Percentiles rank a stretch among this genome's conserved stretches.
Evolutionary conservation across 2,113 vertebrate genomes (phyloP).

Genomic region (Oryctolagus cuniculus): mOryCun1.1 NC_091449.1:53966501-53967000

Average conservation of each 20-base stretch:
- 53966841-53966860: not conserved
- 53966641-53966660: constrained; percentile 26
- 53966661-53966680: not conserved
- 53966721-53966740: not conserved
- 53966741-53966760: constrained; percentile 30
- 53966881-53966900: not conserved
- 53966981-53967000: not conserved
- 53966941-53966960: not conserved
- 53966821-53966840: not conserved
- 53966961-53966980: constrained; percentile 23
- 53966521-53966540: constrained; percentile 7
- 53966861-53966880: not conserved
- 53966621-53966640: not conserved
- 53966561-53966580: constrained; percentile 23
- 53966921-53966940: not conserved
- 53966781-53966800: constrained; percentile 25
- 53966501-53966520: not conserved
- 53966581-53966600: constrained; percentile 46
- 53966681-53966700: constrained; percentile 64
- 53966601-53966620: constrained; percentile 24
- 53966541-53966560: constrained; percentile 41
- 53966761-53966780: constrained; percentile 48
- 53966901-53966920: not conserved
- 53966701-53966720: constrained; percentile 16
- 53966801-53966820: not conserved